Percentiles rank a stretch among this genome's conserved stretches.
These are phyloP conservation scores for Dermolepida albohirtum DNA, from an alignment of 2,888 invertebrate genomes.

Conservation along the genomic window DNA sequence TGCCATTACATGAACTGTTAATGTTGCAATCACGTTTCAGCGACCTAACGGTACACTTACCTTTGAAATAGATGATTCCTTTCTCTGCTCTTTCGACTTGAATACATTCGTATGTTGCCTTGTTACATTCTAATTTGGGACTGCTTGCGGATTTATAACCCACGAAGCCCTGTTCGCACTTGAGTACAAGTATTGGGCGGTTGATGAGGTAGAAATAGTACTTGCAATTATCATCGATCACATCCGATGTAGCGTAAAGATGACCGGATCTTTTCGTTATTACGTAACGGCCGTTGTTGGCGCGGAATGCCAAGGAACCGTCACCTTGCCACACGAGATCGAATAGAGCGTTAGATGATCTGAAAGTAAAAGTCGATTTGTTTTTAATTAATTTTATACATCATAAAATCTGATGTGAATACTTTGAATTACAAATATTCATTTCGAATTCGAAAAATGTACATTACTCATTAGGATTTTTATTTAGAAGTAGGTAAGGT, in stretches of 20 bases:
- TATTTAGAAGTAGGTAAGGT: too few species aligned
- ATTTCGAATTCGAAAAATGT: too few species aligned
- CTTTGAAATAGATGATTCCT: conserved; percentile 92
- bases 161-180: conserved; percentile 96
- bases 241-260: conserved; percentile 88
- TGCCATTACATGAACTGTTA: too few species aligned
- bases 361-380: conserved; percentile 56
- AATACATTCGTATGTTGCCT: conserved; percentile 93
- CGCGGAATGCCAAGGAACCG: conserved; percentile 91
- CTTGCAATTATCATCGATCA: conserved; percentile 88
- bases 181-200: conserved; percentile 91
- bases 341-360: conserved; percentile 93
- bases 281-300: conserved; percentile 94
- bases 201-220: conserved; percentile 95
- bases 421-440: too few species aligned
- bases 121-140: conserved; percentile 92
- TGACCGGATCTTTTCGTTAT: conserved; percentile 95
- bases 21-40: not conserved
- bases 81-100: conserved; percentile 90
- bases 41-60: conserved; percentile 65
- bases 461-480: too few species aligned
- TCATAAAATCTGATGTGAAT: too few species aligned
- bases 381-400: too few species aligned
- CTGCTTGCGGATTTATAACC: conserved; percentile 85
- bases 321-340: conserved; percentile 93